Base-by-base conservation (phyloP, 2,888 invertebrate species). In the Cantharis rufa region DNA sequence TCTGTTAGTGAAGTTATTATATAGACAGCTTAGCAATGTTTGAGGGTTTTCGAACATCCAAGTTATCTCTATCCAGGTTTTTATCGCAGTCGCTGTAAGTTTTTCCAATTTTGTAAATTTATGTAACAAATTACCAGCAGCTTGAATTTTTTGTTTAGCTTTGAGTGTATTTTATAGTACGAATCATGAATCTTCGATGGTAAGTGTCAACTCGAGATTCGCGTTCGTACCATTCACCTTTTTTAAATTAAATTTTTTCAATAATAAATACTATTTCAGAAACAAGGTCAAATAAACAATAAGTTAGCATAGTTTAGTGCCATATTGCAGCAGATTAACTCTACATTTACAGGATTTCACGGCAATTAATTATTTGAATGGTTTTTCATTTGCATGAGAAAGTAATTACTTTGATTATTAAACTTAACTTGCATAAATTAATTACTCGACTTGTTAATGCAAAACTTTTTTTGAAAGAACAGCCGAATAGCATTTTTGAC, bases 11-110 rank as follows among this genome's bases (percentile, higher is more conserved):
- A 24, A 61, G 24, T 62, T 48, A 32, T 64, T 62, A 24, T 21
- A 69, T 21, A 15, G 48, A 70, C 48, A 66, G 13, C 18, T 24
- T 27, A 82, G 82, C 81, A 84, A 92, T 93, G 89, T 91, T 93
- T 87, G 93, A 93, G 85, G 93, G 93, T 80, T 91, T 94, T 86
- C 93, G 92, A 87, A 93, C 93, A 83, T 91, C 93, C 82, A 93
- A 93, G 89, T 90, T 93, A 86, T 93, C 93, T 80, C 89, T 93
- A 78, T 93, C 93, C 82, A 92, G 92, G 87, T 94, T 93, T 86
- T 90, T 94, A 80, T 93, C 93, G 69, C 93, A 94, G 86, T 93
- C 93, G 88, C 90, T 94, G 93, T 93, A 90, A 93, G 93, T 93
- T 91, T 48, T 48, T 48, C 48, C 48, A 48, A 48, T 48, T 48